Evolutionary conservation across 2,888 invertebrate genomes (phyloP).

Genomic region (Steinernema hermaphroditum): DNA sequence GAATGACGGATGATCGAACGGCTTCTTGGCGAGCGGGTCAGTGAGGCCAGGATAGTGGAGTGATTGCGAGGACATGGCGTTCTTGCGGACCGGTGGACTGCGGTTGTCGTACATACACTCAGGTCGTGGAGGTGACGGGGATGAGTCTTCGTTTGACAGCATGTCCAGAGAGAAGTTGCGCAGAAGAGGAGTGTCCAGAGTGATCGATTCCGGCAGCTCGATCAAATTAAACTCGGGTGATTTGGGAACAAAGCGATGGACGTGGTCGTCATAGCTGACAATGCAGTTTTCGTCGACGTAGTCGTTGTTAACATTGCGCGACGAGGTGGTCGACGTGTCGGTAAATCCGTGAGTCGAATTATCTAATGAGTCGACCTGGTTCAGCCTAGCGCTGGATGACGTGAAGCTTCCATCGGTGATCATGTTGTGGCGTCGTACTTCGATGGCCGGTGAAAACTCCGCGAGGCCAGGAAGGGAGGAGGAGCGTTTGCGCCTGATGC

Average conservation of each 20-base stretch:
- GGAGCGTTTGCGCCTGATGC: neutral
- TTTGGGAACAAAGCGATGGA: neutral
- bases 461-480: neutral
- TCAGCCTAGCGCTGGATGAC: too few relatives aligned
- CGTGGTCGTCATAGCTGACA: neutral
- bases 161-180: neutral
- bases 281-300: neutral
- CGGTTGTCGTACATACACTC: neutral
- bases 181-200: neutral
- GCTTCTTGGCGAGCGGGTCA: constrained; percentile 43
- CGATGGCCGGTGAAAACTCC: neutral
- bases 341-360: neutral
- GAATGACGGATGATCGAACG: constrained; percentile 42
- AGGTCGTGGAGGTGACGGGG: neutral
- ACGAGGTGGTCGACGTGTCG: constrained; percentile 10
- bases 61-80: constrained; percentile 14
- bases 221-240: neutral
- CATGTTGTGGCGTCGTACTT: neutral
- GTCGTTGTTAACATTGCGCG: neutral
- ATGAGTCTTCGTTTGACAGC: neutral
- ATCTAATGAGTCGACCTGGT: neutral
- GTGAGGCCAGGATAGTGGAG: constrained; percentile 10
- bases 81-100: neutral
- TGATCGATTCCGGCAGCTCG: neutral
- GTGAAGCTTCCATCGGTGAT: too few relatives aligned